Evolutionary conservation across 2,113 vertebrate genomes (phyloP), one percentile per base, ranked within the genome.

Genomic region (Solea senegalensis): DNA sequence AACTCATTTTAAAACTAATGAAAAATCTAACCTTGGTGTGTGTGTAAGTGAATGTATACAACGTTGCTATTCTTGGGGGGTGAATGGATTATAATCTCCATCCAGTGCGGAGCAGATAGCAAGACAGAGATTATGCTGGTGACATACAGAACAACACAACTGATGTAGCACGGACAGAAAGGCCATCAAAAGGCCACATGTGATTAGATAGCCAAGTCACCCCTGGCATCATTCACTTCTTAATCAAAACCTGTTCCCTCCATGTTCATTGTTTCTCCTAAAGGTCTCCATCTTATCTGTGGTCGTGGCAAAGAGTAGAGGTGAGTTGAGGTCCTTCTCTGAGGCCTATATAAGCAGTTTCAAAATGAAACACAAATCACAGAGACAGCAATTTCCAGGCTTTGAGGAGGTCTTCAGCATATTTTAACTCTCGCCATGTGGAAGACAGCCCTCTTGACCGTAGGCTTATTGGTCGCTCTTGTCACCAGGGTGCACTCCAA

Each of bases 271-370:
- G 92, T 94, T 87, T 66, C 64, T 41, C 50, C 53, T 57, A 94
- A 94, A 94, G 91, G 94, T 94, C 91, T 88, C 78, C 3, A n/a
- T 78, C 58, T 89, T 93, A 93, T 92, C 91, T 90, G 15, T 45
- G 59, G 55, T 49, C 14, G 50, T 76, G 78, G 75, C 50, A 8
- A 54, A 63, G 15, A 43, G 61, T 62, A 55, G 16, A 80, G 65
- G 69, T 69, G 61, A 82, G 57, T 10, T 72, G 28, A 76, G 72
- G 72, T 66, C 58, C 66, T 72, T 68, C 54, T 80, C 9, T 8
- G 65, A 59, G 34, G 28, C 43, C 46, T 90, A 87, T 89, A 92
- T 69, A 89, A 89, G 57, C 9, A 14, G 48, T 69, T 43, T 54
- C 54, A 9, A 52, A 45, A 49, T 21, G 27, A 68, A 53, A 58